phyloP scores from a whole-genome alignment of 2,888 invertebrate genomes.

The Ariolimax columbianus region DNA sequence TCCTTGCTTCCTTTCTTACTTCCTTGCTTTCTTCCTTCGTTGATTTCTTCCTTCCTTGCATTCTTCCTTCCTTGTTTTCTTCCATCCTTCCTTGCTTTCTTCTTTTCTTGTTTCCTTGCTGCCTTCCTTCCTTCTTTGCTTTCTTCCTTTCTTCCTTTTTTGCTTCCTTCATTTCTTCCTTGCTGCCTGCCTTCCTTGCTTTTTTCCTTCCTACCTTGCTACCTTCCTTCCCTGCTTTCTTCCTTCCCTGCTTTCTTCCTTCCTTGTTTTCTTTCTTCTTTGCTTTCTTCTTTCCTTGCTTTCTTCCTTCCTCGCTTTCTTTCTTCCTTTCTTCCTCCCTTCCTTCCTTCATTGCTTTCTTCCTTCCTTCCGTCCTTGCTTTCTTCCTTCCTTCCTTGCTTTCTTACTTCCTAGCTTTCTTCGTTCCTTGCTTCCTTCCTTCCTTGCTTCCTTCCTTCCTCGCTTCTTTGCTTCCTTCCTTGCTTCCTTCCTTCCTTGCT shows the following conservation, averaged over 20 bases:
- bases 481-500: no score
- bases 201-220: neutral
- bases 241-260: neutral
- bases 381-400: no score
- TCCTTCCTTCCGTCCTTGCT: no score
- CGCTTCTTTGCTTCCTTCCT: no score
- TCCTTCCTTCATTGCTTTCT: neutral
- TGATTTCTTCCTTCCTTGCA: neutral
- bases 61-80: neutral
- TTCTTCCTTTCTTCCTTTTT: neutral
- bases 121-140: neutral
- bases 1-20: neutral
- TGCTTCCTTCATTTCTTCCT: neutral
- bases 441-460: no score
- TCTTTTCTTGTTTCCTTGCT: neutral
- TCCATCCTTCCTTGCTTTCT: neutral
- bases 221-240: neutral
- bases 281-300: neutral
- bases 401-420: neutral
- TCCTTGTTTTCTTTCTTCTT: neutral
- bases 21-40: neutral
- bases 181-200: neutral
- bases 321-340: no score
- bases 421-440: no score
- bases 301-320: no score